phyloP scores from a whole-genome alignment of 2,797 vertebrate genomes.

The Cyclopterus lumpus region DNA sequence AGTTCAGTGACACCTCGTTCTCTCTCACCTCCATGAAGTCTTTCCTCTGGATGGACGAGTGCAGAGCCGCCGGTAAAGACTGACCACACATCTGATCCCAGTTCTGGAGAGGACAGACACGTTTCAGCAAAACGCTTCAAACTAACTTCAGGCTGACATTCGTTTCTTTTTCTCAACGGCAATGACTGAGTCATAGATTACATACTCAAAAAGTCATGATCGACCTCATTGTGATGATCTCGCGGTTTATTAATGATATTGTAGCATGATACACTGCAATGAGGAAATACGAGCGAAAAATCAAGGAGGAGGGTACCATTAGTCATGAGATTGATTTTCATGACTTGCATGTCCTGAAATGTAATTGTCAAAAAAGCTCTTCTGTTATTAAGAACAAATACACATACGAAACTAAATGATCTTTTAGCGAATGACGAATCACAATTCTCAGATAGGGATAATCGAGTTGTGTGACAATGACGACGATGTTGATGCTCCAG shows the following conservation, averaged over 20 bases:
- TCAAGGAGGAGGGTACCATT: not conserved
- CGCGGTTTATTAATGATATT: conserved; percentile 4
- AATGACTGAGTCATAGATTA: not conserved
- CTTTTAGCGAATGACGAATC: not conserved
- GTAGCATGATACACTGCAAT: not conserved
- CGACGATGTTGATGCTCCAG: not conserved
- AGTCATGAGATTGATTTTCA: conserved; percentile 5
- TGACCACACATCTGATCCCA: conserved; percentile 96
- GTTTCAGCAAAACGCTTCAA: conserved; percentile 1
- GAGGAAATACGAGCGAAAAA: not conserved
- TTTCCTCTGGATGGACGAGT: conserved; percentile 94
- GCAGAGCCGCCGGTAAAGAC: conserved; percentile 89
- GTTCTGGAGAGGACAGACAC: conserved; percentile 79
- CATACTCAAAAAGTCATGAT: conserved; percentile 2
- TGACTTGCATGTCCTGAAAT: conserved; percentile 6
- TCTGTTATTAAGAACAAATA: not conserved
- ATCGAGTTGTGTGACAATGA: not conserved
- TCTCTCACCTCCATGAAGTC: conserved; percentile 97
- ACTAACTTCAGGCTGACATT: not conserved
- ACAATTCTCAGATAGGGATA: not conserved
- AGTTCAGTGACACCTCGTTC: not conserved
- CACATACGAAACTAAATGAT: not conserved
- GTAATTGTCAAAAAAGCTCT: conserved; percentile 7
- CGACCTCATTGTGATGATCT: not conserved
- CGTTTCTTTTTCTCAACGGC: not conserved